Base-by-base conservation (phyloP, 2,888 invertebrate species). In the Keiferia lycopersicella region DNA sequence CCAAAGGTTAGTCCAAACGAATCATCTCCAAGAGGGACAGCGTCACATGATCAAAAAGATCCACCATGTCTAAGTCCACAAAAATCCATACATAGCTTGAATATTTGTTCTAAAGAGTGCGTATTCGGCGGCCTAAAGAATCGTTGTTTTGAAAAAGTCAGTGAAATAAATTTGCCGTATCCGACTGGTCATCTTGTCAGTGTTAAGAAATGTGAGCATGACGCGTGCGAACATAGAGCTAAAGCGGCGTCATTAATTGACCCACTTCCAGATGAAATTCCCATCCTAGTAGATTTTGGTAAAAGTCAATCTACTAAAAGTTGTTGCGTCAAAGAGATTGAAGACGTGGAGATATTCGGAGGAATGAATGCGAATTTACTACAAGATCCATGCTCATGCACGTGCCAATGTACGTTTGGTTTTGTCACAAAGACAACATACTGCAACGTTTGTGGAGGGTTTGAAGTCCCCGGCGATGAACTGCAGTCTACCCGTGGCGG, bases 321-420 rank as follows among this genome's bases (percentile, higher is more conserved):
- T 26, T 85, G 85, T 66, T 86, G 86, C n/a, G 14, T n/a, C 14
- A 69, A 81, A 61, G 78, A 79, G 66, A 69, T 86, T 14, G 84
- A 87, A 66, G 67, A 86, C 64, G 73, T 87, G 0, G 65, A 86
- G 65, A 74, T 87, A 0, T 65, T 79, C 6, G 83, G 85, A 11
- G 83, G 73, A 38, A 69, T 87, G 50, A 73, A 69, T 66, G 82
- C 84, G 3, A 79, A 80, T 68, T 69, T 83, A 34, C 77, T 77
- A 4, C 67, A 74, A 12, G 59, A 83, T 58, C 81, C 84, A 18
- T 91, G 91, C 71, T 87, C 73, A 69, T 91, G 91, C 69, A 75
- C 85, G 58, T 91, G 91, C 65, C 84, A 88, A 67, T 91, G 91
- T 69, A 75, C 72, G 45, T 89, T 90, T 76, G 86, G 82, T 18